These are phyloP conservation scores for Peromyscus melanophrys DNA, from an alignment of 2,797 vertebrate genomes.

Conservation along the genomic window DNA sequence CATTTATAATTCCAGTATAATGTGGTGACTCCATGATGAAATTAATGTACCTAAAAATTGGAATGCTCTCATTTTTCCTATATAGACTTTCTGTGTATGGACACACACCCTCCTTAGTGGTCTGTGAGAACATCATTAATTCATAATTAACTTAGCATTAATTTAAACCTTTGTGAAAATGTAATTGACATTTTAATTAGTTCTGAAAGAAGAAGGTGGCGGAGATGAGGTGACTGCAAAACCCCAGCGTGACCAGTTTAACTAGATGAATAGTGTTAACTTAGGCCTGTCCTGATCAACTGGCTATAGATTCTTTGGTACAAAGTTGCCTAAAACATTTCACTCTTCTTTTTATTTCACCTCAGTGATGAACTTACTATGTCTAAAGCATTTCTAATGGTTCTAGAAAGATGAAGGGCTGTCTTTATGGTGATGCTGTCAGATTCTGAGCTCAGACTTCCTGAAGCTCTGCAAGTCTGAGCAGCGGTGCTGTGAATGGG, in stretches of 20 bases:
- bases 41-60: not conserved
- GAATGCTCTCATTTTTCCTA: not conserved
- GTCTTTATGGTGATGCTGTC: conserved; percentile 24
- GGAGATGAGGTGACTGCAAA: not conserved
- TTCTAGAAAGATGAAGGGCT: not conserved
- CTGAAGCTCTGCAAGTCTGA: conserved; percentile 40
- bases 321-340: not conserved
- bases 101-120: not conserved
- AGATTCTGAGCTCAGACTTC: conserved; percentile 41
- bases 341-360: not conserved
- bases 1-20: not conserved
- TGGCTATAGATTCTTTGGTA: conserved; percentile 13
- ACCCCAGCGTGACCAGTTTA: conserved; percentile 53
- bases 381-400: not conserved
- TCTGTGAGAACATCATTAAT: not conserved
- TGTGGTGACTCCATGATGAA: not conserved
- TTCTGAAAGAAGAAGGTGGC: conserved; percentile 38
- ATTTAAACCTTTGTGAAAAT: conserved; percentile 7
- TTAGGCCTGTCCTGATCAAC: not conserved
- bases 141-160: not conserved
- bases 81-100: not conserved
- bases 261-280: not conserved
- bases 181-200: conserved; percentile 29
- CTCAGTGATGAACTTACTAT: not conserved
- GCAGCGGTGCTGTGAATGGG: conserved; percentile 19